Conservation (phyloP, 1,140 invertebrate species). For the Heliconius eleuchia region DNA sequence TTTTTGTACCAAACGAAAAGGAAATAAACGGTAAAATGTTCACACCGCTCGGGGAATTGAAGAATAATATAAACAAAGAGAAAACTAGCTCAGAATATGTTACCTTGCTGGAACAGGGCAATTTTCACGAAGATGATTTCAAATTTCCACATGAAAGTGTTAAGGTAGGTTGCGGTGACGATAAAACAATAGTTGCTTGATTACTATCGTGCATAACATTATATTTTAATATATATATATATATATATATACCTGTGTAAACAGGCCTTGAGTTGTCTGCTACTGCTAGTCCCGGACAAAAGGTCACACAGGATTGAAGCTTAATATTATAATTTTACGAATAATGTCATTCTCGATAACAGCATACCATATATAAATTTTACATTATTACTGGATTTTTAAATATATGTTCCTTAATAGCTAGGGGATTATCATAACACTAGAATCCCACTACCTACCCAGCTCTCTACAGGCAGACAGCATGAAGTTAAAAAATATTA, state of each 20-base stretch:
- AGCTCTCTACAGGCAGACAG: too few species aligned
- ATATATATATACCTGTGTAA: not conserved
- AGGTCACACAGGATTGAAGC: slow-evolving; percentile 4
- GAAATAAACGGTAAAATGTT: slow-evolving; percentile 75
- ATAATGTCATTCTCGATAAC: not conserved
- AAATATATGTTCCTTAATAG: too few species aligned
- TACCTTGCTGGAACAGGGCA: slow-evolving; percentile 62
- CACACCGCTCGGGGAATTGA: slow-evolving; percentile 71
- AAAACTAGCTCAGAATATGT: slow-evolving; percentile 71
- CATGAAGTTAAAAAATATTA: too few species aligned
- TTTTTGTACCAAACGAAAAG: slow-evolving; percentile 74
- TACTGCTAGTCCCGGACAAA: slow-evolving; percentile 16
- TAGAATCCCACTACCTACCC: too few species aligned
- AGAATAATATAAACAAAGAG: slow-evolving; percentile 67
- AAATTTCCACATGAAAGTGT: slow-evolving; percentile 81
- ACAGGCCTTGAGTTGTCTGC: slow-evolving; percentile 6
- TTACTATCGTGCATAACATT: not conserved
- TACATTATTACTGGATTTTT: too few species aligned
- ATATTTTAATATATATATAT: not conserved
- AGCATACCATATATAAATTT: not conserved
- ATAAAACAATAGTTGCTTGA: not conserved
- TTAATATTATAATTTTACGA: not conserved
- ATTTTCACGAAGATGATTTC: slow-evolving; percentile 70
- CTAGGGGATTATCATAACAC: too few species aligned
- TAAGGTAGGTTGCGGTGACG: slow-evolving; percentile 57